These are phyloP conservation scores for Macrobrachium rosenbergii DNA, from an alignment of 1,140 invertebrate genomes.

Conservation along the genomic window DNA sequence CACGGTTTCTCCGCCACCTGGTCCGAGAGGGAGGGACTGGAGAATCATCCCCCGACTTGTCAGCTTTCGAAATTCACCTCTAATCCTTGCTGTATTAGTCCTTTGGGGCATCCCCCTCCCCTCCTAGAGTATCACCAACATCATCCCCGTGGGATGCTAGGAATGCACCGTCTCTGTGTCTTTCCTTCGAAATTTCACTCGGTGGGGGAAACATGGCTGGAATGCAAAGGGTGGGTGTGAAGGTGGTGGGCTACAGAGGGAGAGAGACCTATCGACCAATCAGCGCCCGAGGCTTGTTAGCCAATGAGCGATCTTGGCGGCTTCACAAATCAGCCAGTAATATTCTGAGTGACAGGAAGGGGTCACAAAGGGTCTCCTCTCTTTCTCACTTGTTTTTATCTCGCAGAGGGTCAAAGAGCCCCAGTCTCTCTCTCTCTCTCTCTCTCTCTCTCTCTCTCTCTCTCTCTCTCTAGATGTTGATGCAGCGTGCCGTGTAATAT, in stretches of 20 bases:
- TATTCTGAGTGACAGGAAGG: constrained; percentile 42
- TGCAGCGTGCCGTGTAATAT: no score
- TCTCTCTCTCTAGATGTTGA: no score
- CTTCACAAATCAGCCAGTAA: constrained; percentile 50
- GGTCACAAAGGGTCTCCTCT: constrained; percentile 32
- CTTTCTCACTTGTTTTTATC: constrained; percentile 7
- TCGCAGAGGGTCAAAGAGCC: not conserved
- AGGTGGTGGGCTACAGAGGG: no score
- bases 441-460: no score
- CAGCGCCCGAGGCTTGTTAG: constrained; percentile 22
- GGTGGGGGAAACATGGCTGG: not conserved
- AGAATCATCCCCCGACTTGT: not conserved
- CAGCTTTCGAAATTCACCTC: no score
- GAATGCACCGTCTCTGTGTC: constrained; percentile 27
- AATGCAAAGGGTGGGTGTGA: constrained; percentile 17
- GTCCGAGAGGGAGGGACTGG: no score
- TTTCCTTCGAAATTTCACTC: not conserved
- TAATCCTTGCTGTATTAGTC: not conserved
- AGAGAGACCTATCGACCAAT: constrained; percentile 21
- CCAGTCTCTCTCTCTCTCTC: not conserved
- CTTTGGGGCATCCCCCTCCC: not conserved
- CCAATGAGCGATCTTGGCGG: constrained; percentile 23
- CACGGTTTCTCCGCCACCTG: not conserved
- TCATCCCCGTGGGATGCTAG: constrained; percentile 27
- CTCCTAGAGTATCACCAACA: no score